Base-by-base conservation (phyloP, 2,797 vertebrate genomes). In the Thripadectes ignobilis region DNA sequence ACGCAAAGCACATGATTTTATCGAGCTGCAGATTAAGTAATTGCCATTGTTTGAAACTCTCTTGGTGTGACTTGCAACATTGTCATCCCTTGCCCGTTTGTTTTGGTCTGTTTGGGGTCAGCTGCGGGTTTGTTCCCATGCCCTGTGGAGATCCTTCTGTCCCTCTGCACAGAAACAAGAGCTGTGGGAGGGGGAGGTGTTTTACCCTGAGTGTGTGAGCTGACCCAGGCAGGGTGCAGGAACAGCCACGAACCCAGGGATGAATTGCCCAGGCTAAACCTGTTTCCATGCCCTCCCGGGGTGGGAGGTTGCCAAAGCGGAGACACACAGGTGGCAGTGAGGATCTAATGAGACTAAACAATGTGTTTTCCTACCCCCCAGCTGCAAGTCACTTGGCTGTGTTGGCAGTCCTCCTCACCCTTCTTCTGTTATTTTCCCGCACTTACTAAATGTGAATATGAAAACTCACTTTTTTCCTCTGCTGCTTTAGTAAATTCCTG, bases 231-330 rank as follows among this genome's bases (percentile, higher is more conserved):
- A 79, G 62, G 26, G 8, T 5, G 8, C 23, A 1, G 34, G 41
- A 39, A 2, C 27, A 83, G 32, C 34, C 67, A 14, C 26, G 19
- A 12, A 30, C 36, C 27, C 11, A 5, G 0, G 1, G 34, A 9
- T 10, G 18, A 32, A 32, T 16, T 36, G 12, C 43, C 52, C 8
- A 30, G 16, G 18, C 2, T 32, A 1, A 38, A 26, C 69, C 46
- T 46, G 6, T 58, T 74, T 15, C n/a, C 4, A 0, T 32, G 54
- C 36, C 27, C 1, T 22, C 9, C 4, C 8, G 15, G 39, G 2
- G 16, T 16, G 14, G 27, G 45, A 43, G 10, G 10, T 45, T 45
- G 29, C 55, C 4, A 5, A 24, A 59, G 58, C 63, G 52, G 38
- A 9, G n/a, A 18, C 16, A 15, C 10, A 7, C 9, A 12, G 27